phyloP scores from a whole-genome alignment of 2,888 invertebrate species.

The Archips crataeganus region DNA sequence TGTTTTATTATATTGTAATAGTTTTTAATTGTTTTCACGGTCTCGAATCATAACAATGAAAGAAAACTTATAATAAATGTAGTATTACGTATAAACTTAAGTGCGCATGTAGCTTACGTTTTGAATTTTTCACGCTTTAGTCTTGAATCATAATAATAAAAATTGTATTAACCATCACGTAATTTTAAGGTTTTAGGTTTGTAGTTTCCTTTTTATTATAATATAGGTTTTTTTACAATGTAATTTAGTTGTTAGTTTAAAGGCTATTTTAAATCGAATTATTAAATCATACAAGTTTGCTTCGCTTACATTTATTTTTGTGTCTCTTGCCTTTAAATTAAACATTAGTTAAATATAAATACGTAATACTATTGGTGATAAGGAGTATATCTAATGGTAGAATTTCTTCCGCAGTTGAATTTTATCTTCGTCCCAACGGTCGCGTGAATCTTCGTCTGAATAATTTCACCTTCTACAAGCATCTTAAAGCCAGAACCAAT shows the following conservation, averaged over 20 bases:
- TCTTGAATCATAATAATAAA: not conserved
- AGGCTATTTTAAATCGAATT: constrained; percentile 21
- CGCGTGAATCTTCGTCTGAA: constrained; percentile 75
- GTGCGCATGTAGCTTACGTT: constrained; percentile 3
- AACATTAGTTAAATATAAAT: not conserved
- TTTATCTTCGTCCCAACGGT: constrained; percentile 75
- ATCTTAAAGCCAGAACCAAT: constrained; percentile 70
- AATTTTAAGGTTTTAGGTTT: not conserved
- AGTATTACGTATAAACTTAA: not conserved
- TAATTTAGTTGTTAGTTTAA: constrained; percentile 5
- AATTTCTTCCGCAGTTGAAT: constrained; percentile 60
- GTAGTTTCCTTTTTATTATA: not conserved
- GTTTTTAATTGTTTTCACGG: constrained; percentile 16
- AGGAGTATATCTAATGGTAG: not conserved
- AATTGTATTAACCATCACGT: constrained; percentile 1
- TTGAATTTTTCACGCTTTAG: not conserved
- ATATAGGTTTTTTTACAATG: constrained; percentile 15
- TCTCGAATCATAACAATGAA: constrained; percentile 32
- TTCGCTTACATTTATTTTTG: constrained; percentile 35
- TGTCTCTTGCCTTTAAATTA: constrained; percentile 21
- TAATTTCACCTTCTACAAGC: constrained; percentile 77
- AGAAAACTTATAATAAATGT: constrained; percentile 2
- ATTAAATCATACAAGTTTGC: constrained; percentile 21
- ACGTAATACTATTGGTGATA: not conserved
- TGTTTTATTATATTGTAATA: constrained; percentile 10